These are phyloP conservation scores for Hyles lineata DNA, from an alignment of 2,888 invertebrate genomes.

Conservation along the genomic window DNA sequence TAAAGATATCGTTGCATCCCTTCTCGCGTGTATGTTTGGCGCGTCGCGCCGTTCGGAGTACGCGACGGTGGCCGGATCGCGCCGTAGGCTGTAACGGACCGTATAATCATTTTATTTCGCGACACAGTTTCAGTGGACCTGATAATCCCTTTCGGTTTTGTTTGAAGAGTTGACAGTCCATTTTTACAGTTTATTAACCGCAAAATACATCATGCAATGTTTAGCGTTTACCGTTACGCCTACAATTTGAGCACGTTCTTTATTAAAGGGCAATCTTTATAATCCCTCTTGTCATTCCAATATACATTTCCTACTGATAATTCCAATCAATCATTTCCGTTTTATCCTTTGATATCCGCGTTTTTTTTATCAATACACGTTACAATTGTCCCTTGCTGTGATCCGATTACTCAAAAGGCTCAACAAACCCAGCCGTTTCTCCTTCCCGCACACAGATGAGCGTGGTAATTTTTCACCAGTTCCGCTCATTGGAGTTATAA, in stretches of 20 bases:
- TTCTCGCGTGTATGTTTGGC: neutral
- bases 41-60: neutral
- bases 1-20: neutral
- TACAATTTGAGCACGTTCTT: neutral
- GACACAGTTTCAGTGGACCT: neutral
- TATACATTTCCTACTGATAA: no score
- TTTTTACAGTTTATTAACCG: neutral
- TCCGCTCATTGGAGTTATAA: conserved; percentile 22
- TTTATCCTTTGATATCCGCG: no score
- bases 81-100: neutral
- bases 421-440: no score
- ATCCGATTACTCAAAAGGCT: no score
- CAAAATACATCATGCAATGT: neutral
- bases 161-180: neutral
- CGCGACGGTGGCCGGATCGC: neutral
- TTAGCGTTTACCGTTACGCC: no score
- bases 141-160: neutral
- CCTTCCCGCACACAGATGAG: neutral
- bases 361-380: no score
- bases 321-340: no score
- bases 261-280: neutral
- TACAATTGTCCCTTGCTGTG: no score
- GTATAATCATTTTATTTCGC: conserved; percentile 14
- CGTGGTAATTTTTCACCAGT: conserved; percentile 5
- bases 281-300: no score